Percentiles rank a stretch among this genome's conserved stretches.
Conservation (phyloP, 2,113 vertebrate genomes). For the Charadrius vociferus region DNA sequence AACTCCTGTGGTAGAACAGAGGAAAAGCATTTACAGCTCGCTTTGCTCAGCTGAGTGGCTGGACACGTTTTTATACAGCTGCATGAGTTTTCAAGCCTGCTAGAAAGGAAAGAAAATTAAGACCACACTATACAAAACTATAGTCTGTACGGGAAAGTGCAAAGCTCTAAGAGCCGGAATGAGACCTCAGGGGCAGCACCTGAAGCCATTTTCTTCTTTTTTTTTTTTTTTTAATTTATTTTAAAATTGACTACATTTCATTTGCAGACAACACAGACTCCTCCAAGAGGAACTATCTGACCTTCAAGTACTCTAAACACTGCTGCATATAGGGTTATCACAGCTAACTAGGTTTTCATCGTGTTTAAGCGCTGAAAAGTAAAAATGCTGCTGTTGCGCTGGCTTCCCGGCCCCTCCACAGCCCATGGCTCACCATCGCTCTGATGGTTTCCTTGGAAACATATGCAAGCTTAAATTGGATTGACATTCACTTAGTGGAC, state of each 20-base stretch:
- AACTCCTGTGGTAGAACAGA: background rate
- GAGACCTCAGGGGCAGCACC: background rate
- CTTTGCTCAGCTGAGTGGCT: background rate
- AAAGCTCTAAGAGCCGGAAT: background rate
- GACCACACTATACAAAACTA: background rate
- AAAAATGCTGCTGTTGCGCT: background rate
- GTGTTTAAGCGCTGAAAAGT: background rate
- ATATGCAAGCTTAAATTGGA: constrained; percentile 44
- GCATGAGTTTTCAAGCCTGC: background rate
- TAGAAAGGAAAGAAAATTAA: background rate
- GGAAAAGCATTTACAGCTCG: background rate
- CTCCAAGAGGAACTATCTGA: background rate
- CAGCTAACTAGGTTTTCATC: background rate
- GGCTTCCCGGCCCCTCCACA: background rate
- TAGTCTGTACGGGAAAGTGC: accelerated
- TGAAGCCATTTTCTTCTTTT: background rate
- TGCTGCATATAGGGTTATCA: accelerated
- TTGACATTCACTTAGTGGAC: constrained; percentile 47
- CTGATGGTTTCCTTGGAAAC: constrained; percentile 62
- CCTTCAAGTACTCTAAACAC: background rate
- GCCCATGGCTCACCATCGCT: constrained; percentile 8
- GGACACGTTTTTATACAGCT: accelerated
- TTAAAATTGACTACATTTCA: background rate
- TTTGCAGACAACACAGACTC: background rate
- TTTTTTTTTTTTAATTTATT: background rate